Base-by-base conservation (phyloP, 2,113 vertebrate genomes). In the Cervus canadensis region DNA sequence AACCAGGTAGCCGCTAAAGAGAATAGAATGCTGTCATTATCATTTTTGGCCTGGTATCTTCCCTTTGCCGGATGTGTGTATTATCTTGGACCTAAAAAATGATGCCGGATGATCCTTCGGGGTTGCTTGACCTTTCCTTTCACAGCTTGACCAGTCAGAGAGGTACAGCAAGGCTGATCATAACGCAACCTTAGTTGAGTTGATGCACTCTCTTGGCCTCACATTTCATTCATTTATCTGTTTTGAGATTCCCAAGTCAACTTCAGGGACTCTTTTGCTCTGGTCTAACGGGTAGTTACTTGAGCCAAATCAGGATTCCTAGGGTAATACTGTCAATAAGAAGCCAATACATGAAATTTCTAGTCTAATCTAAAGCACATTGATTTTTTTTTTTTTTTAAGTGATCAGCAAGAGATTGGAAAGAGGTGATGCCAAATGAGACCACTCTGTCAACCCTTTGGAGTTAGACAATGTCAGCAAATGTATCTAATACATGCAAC, bases 171-270 rank as follows among this genome's bases (percentile, higher is more conserved):
- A 71, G 30, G 17, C 4, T 43, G 21, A 86, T 81, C 23, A 43
- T 2, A 28, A 17, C 5, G 0, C 6, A 59, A 60, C 84, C 15
- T 50, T 30, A 43, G 16, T 28, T 50, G 45, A 97, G 7, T 43
- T 71, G 43, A 48, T 93, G 52, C 52, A 28, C 54, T 82, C 16
- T 88, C 50, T 56, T 92, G n/a, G 43, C 52, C 26, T 97, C 71
- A 84, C 8, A 87, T 89, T 33, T 89, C 64, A 90, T 59, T 74
- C 48, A 82, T 48, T 43, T 57, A 87, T 74, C 87, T 57, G 3
- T 71, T 93, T 87, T 94, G 57, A 91, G 57, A 82, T 45, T 91
- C 26, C 36, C n/a, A 93, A 30, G 30, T 88, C 64, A 76, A 59
- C 89, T 89, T 50, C 43, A 43, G 36, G 17, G 25, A 71, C 19